Evolutionary conservation across 2,113 vertebrate species (phyloP), one percentile per base, ranked within the genome.

Genomic region (Motacilla alba): DNA sequence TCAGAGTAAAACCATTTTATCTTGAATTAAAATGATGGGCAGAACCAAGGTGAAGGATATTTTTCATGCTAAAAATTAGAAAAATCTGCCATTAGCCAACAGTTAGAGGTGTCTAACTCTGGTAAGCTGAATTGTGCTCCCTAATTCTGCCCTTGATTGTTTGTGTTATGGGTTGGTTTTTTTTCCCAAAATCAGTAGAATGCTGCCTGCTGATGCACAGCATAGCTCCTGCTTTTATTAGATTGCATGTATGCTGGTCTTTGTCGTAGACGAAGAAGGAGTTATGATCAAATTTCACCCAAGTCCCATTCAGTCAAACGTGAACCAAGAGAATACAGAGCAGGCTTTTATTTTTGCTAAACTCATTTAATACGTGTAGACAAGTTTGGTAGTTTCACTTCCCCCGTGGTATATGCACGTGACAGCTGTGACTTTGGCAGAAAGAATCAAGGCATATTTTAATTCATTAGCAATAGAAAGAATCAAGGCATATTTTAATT

Each of bases 81-180:
- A 73, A 72, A 73, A 37, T 49, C 13, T 52, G 14, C 43, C 1
- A 2, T 30, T 30, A 86, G 26, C 30, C 77, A 69, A 56, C 15
- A 21, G 5, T 43, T 62, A 83, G 59, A 52, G 21, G 12, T 52
- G 8, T 30, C 26, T 85, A 69, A 63, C 13, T 24, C 22, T 21
- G 15, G 6, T 47, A 80, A 37, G 30, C 37, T 66, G 33, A 49
- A 73, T 60, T 80, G 27, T 56, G 49, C 24, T 52, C 59, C 55
- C 53, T 26, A 52, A 24, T 60, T 76, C 63, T 77, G 41, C 37
- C 23, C 62, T 47, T 37, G 12, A 58, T 52, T 63, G 4, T 17
- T 59, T 46, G 13, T 30, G 21, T 10, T 30, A 7, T n/a, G 30
- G 6, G 1, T n/a, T 27, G 22, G 15, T 0, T 4, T 44, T 44